Conservation (phyloP, 2,888 invertebrate genomes). For the Thumatha senex region DNA sequence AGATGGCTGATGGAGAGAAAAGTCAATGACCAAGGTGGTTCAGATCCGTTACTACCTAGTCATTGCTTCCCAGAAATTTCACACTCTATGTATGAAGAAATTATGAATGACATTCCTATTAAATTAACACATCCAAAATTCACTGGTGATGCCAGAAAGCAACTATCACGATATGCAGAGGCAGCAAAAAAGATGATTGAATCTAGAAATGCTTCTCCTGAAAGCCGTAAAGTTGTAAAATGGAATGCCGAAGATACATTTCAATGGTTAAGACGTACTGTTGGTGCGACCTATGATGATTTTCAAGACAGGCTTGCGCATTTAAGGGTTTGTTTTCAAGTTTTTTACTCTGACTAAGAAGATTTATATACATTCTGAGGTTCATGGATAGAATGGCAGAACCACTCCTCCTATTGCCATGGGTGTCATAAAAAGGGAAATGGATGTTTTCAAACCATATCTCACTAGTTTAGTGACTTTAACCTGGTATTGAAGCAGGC, state of each 20-base stretch:
- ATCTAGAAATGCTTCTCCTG: slow-evolving; percentile 94
- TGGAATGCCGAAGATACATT: slow-evolving; percentile 99
- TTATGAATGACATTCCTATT: slow-evolving; percentile 99
- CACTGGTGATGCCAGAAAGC: slow-evolving; percentile 97
- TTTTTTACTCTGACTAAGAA: not conserved
- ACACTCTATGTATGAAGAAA: slow-evolving; percentile 97
- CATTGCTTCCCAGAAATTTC: slow-evolving; percentile 97
- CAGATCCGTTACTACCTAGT: slow-evolving; percentile 95
- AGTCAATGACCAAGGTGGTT: slow-evolving; percentile 93
- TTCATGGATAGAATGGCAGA: no score
- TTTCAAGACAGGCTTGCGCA: slow-evolving; percentile 95
- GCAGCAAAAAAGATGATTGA: slow-evolving; percentile 99
- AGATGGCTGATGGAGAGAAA: slow-evolving; percentile 98
- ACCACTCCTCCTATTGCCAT: no score
- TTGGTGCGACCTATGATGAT: slow-evolving; percentile 97
- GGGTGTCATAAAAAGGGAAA: no score
- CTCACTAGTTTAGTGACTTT: no score
- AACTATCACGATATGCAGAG: slow-evolving; percentile 96
- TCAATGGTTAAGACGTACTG: slow-evolving; percentile 96
- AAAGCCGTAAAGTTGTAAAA: slow-evolving; percentile 98
- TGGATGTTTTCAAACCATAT: no score
- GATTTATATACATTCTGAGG: not conserved
- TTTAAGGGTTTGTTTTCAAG: slow-evolving; percentile 83
- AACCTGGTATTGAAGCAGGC: no score
- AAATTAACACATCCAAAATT: slow-evolving; percentile 97